These are phyloP conservation scores for Drosophila buzzatii DNA, from an alignment of 2,888 invertebrate species.

Conservation along the genomic window DNA sequence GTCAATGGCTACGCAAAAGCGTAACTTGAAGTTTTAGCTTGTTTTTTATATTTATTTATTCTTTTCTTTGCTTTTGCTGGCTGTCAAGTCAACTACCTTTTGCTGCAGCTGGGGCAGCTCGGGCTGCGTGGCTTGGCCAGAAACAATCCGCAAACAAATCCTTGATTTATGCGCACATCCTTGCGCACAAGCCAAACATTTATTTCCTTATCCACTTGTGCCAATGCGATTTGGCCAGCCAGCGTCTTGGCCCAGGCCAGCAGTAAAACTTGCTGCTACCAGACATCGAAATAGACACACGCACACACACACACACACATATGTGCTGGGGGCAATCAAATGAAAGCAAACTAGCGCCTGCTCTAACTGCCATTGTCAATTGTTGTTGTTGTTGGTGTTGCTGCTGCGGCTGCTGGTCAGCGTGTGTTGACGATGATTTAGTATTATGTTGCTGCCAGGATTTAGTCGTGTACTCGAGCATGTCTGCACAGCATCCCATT, in stretches of 20 bases:
- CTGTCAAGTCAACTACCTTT: slow-evolving; percentile 70
- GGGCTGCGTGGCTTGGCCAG: neutral
- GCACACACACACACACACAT: slow-evolving; percentile 18
- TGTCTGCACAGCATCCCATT: slow-evolving; percentile 59
- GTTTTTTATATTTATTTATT: neutral
- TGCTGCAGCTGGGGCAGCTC: neutral
- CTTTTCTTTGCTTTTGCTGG: neutral
- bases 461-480: slow-evolving; percentile 77
- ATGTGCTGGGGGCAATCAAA: slow-evolving; percentile 62
- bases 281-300: slow-evolving; percentile 53
- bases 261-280: slow-evolving; percentile 49
- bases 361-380: slow-evolving; percentile 62
- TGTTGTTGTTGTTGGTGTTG: slow-evolving; percentile 23
- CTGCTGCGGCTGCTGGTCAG: slow-evolving; percentile 31
- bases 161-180: slow-evolving; percentile 82
- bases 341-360: slow-evolving; percentile 75
- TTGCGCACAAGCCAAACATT: slow-evolving; percentile 78
- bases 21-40: slow-evolving; percentile 15
- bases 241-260: slow-evolving; percentile 57
- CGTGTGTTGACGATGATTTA: slow-evolving; percentile 83
- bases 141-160: slow-evolving; percentile 81
- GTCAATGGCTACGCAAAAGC: slow-evolving; percentile 67
- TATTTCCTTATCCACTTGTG: slow-evolving; percentile 83
- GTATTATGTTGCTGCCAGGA: slow-evolving; percentile 82
- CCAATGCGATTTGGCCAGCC: slow-evolving; percentile 62